Conservation (phyloP, 2,113 vertebrate genomes). For the Hippocampus comes region DNA sequence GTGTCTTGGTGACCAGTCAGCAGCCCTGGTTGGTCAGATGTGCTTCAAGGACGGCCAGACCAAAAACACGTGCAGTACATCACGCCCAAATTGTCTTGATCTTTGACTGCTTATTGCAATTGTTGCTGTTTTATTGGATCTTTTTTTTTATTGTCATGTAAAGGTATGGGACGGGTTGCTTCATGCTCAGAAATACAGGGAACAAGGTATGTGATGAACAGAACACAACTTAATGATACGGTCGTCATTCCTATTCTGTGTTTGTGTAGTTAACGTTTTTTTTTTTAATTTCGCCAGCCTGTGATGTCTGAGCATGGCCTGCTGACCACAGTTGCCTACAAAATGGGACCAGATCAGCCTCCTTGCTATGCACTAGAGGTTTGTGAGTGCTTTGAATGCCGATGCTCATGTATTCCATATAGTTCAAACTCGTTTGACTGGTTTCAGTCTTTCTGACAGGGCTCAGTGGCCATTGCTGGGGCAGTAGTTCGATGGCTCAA, state of each 20-base stretch:
- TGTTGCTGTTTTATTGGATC: not conserved
- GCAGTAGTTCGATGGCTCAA: constrained; percentile 92
- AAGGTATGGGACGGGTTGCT: constrained; percentile 97
- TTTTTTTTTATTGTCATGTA: not conserved
- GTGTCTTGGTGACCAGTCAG: constrained; percentile 98
- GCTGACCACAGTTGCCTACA: constrained; percentile 90
- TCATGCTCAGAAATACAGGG: constrained; percentile 91
- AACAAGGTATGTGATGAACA: constrained; percentile 73
- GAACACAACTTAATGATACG: not conserved
- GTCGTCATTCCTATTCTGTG: not conserved
- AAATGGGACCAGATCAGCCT: constrained; percentile 85
- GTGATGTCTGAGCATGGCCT: constrained; percentile 90
- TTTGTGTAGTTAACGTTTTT: not conserved
- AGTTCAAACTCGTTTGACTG: not conserved
- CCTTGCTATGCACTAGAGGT: constrained; percentile 90
- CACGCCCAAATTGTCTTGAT: not conserved
- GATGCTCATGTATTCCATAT: not conserved
- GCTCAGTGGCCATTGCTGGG: constrained; percentile 95
- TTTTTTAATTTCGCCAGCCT: constrained; percentile 57
- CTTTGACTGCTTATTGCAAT: not conserved
- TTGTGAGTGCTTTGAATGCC: constrained; percentile 4
- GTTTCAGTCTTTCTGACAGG: constrained; percentile 64
- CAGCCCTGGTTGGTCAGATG: constrained; percentile 96
- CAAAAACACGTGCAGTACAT: constrained; percentile 90
- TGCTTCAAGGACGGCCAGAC: constrained; percentile 90